Conservation (phyloP, 2,888 invertebrate genomes). For the Griposia aprilina region DNA sequence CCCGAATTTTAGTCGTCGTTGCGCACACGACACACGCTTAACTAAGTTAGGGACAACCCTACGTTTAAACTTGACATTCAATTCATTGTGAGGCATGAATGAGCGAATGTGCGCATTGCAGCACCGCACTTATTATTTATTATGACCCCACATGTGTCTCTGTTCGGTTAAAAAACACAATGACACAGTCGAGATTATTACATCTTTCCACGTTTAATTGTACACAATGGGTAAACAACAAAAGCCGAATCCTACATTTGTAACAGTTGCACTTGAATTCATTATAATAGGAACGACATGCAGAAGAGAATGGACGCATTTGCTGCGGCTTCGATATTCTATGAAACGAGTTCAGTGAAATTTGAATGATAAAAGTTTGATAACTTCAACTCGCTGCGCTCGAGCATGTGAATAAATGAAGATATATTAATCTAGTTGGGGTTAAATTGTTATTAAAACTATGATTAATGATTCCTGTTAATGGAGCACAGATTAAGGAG, state of each 20-base stretch:
- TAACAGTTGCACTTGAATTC: constrained; percentile 87
- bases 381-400: constrained; percentile 73
- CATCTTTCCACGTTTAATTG: constrained; percentile 89
- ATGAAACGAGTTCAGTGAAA: constrained; percentile 77
- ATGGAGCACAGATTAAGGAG: constrained; percentile 89
- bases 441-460: constrained; percentile 91
- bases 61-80: constrained; percentile 87
- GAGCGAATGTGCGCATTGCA: constrained; percentile 76
- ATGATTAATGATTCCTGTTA: constrained; percentile 89
- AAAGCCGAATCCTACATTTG: constrained; percentile 84
- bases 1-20: constrained; percentile 86
- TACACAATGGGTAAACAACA: constrained; percentile 89
- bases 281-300: constrained; percentile 74
- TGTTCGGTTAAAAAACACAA: constrained; percentile 85
- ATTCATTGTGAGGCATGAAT: constrained; percentile 84
- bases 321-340: constrained; percentile 84
- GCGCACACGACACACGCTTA: constrained; percentile 84
- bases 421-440: constrained; percentile 90
- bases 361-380: constrained; percentile 89
- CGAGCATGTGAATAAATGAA: constrained; percentile 86
- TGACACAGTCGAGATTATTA: constrained; percentile 89
- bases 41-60: constrained; percentile 86
- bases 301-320: constrained; percentile 77
- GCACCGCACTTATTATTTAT: constrained; percentile 82
- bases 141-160: constrained; percentile 88